Conservation (phyloP, 2,797 vertebrate species). For the Periophthalmus magnuspinnatus region DNA sequence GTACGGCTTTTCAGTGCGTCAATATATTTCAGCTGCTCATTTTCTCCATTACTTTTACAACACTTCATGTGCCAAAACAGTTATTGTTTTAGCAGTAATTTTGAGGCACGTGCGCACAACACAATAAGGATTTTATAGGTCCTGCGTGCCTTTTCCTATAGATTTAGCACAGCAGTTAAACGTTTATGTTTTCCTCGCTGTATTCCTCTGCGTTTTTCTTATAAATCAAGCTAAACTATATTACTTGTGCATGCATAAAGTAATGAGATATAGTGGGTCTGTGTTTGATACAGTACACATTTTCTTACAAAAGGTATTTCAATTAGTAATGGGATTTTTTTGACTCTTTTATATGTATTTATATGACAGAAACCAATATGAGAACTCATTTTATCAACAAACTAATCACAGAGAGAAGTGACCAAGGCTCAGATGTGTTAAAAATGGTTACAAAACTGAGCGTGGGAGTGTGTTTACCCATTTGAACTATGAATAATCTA, state of each 20-base stretch:
- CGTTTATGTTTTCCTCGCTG: conserved; percentile 6
- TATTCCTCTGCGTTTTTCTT: conserved; percentile 9
- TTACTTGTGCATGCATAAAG: conserved; percentile 11
- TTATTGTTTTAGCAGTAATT: conserved; percentile 28
- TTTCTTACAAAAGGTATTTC: conserved; percentile 23
- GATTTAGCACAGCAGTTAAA: conserved; percentile 25
- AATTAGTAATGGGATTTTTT: too few species aligned
- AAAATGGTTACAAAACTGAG: too few species aligned
- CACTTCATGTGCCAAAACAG: conserved; percentile 37
- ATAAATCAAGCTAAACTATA: conserved; percentile 16
- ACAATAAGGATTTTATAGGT: background rate
- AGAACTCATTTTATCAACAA: too few species aligned
- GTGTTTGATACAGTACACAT: conserved; percentile 15
- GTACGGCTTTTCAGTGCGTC: conserved; percentile 40
- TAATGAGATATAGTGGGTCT: conserved; percentile 35
- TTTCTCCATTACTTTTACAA: conserved; percentile 51
- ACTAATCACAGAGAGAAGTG: too few species aligned
- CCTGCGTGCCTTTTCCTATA: background rate
- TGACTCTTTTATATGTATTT: too few species aligned
- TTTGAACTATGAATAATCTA: too few species aligned
- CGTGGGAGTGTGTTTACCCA: too few species aligned
- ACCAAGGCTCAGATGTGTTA: too few species aligned
- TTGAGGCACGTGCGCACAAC: background rate
- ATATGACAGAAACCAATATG: too few species aligned
- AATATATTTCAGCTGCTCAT: conserved; percentile 51